Evolutionary conservation across 92 coral and sea anemone genomes (phyloP).

Genomic region (Paramuricea clavata): DNA sequence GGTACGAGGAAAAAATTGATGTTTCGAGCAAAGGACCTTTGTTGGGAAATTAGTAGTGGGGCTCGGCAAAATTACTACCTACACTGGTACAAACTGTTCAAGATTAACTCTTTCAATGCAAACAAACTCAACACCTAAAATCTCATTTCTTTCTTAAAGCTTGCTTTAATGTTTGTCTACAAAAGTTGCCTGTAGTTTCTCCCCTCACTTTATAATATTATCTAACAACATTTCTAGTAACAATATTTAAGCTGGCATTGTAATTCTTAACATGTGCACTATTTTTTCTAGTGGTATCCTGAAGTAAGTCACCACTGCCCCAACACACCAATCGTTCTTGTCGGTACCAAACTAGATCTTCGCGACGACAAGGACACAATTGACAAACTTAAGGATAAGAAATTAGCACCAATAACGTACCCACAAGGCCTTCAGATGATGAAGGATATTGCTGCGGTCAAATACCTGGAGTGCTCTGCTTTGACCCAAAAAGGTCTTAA

Average conservation of each 20-base stretch:
- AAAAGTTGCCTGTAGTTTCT: neutral
- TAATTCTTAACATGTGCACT: neutral
- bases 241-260: too few relatives aligned
- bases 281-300: slow-evolving; percentile 9
- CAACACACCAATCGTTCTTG: slow-evolving; percentile 17
- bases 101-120: too few relatives aligned
- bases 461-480: slow-evolving; percentile 24
- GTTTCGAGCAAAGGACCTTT: too few relatives aligned
- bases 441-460: slow-evolving; percentile 6
- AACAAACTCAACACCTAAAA: too few relatives aligned
- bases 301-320: slow-evolving; percentile 20
- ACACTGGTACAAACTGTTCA: too few relatives aligned
- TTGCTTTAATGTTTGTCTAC: too few relatives aligned
- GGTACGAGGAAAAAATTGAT: too few relatives aligned
- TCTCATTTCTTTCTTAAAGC: too few relatives aligned
- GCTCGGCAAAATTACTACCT: too few relatives aligned
- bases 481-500: slow-evolving; percentile 5
- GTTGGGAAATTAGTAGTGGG: too few relatives aligned
- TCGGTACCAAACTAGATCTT: slow-evolving; percentile 19
- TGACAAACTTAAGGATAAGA: neutral
- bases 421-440: slow-evolving; percentile 10
- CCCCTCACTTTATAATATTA: too few relatives aligned
- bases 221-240: too few relatives aligned
- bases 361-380: slow-evolving; percentile 16
- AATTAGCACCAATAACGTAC: neutral